Base-by-base conservation (phyloP, 1,140 invertebrate genomes). In the Ips nitidus region DNA sequence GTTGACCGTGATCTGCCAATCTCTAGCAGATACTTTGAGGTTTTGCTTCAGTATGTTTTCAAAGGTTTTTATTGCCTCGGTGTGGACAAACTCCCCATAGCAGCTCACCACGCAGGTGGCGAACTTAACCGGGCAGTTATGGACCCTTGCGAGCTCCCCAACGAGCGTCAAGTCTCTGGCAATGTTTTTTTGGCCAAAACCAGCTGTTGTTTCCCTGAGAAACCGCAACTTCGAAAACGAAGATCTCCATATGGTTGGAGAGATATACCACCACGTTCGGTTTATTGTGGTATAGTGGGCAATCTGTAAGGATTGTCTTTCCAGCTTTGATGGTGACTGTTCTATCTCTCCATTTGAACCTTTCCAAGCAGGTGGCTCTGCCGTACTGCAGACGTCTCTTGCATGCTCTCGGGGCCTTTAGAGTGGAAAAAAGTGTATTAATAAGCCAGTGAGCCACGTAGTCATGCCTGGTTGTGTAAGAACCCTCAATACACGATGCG, bases 381-480 rank as follows among this genome's bases (percentile, higher is more conserved):
- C 45, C 45, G n/a, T 5, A 47, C n/a, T 47, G 45, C 45, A 47
- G 45, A 5, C 45, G 45, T n/a, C 45, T 47, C 4, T n/a, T 5
- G n/a, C 45, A 47, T 4, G 4, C n/a, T n/a, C n/a, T 47, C 4
- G 45, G 45, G 4, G 45, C 45, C 45, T n/a, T 47, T 4, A 47
- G 45, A n/a, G 4, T 47, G 45, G 4, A 47, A n/a, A 47, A 47
- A 4, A 47, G 45, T 4, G 45, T 47, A 5, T 47, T 59, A 7
- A 58, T 41, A 3, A 57, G 52, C 52, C 53, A 59, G 56, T 47
- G 53, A n/a, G 47, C 53, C 3, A 47, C 65, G 7, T 41, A 59
- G 41, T 58, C 55, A 53, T 58, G 55, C 43, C 43, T 57, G 4
- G 65, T 38, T 8, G 63, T 41, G 52, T 55, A 65, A 38, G 63